phyloP scores from a whole-genome alignment of 2,888 invertebrate species.

The Athetis lepigone region DNA sequence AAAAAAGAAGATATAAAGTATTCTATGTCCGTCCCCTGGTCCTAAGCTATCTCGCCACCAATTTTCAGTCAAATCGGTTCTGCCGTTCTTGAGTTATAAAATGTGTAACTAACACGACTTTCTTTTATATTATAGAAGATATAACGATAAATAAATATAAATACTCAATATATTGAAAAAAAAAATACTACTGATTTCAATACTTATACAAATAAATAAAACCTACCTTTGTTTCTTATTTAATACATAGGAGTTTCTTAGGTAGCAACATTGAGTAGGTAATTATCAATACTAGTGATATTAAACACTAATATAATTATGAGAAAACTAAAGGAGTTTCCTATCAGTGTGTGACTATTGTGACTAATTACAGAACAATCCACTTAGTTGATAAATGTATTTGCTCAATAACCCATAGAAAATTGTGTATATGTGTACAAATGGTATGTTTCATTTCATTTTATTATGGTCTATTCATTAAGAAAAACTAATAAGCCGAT shows the following conservation, averaged over 20 bases:
- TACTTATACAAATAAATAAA: too few species aligned
- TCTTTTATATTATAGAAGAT: too few species aligned
- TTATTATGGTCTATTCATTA: background rate
- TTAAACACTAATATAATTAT: conserved; percentile 2
- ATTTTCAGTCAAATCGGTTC: too few species aligned
- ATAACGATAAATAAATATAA: too few species aligned
- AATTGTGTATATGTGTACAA: conserved; percentile 27
- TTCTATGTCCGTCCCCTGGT: too few species aligned
- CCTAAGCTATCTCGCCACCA: too few species aligned
- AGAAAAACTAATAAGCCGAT: background rate
- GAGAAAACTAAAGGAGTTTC: conserved; percentile 24
- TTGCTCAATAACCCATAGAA: conserved; percentile 20
- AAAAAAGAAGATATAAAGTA: too few species aligned
- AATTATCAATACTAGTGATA: background rate
- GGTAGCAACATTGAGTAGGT: background rate
- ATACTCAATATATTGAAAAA: too few species aligned
- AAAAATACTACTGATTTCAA: too few species aligned
- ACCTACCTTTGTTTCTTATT: background rate
- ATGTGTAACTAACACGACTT: too few species aligned
- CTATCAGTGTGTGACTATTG: conserved; percentile 33
- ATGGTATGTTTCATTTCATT: conserved; percentile 5
- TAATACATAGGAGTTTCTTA: background rate
- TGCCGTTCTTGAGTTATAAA: too few species aligned
- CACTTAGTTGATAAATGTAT: conserved; percentile 33
- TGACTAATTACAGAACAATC: conserved; percentile 22